These are phyloP conservation scores for Meandrina meandrites DNA, from an alignment of 92 coral and sea anemone species.

Conservation along the genomic window DNA sequence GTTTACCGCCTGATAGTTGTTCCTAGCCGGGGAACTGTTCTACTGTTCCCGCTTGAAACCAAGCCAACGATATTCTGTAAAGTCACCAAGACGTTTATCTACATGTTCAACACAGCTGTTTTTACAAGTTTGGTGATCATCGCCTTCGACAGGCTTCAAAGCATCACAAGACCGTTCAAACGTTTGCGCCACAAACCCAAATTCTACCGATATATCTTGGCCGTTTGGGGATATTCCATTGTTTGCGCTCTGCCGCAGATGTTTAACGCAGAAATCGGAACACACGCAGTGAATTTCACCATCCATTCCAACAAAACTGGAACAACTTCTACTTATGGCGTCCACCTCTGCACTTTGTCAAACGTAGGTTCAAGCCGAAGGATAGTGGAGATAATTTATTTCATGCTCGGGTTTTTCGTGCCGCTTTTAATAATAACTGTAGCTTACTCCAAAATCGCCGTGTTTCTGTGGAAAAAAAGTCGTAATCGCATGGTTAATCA, in stretches of 20 bases:
- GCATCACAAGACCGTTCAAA: slow-evolving; percentile 26
- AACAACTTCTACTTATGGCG: neutral
- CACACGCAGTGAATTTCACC: neutral
- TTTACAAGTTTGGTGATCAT: slow-evolving; percentile 29
- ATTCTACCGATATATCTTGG: neutral
- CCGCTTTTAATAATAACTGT: slow-evolving; percentile 7
- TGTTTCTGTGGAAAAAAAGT: slow-evolving; percentile 35
- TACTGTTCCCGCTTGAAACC: neutral
- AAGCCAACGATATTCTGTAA: slow-evolving; percentile 10
- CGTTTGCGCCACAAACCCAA: slow-evolving; percentile 16
- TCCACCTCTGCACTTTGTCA: neutral
- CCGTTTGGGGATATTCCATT: slow-evolving; percentile 27
- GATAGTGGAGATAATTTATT: neutral
- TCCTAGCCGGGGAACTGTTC: neutral
- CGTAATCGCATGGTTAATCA: slow-evolving; percentile 15
- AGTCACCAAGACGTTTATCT: neutral
- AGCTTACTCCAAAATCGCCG: slow-evolving; percentile 18
- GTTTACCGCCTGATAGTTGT: slow-evolving; percentile 13
- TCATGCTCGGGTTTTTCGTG: slow-evolving; percentile 12
- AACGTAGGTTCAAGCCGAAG: neutral
- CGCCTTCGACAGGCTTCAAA: slow-evolving; percentile 33
- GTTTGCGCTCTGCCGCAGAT: slow-evolving; percentile 10
- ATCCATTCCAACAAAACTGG: neutral
- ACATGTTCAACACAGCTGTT: neutral
- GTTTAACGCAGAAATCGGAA: neutral